Conservation (phyloP, 2,113 vertebrate species). For the Corythornis vintsioides region DNA sequence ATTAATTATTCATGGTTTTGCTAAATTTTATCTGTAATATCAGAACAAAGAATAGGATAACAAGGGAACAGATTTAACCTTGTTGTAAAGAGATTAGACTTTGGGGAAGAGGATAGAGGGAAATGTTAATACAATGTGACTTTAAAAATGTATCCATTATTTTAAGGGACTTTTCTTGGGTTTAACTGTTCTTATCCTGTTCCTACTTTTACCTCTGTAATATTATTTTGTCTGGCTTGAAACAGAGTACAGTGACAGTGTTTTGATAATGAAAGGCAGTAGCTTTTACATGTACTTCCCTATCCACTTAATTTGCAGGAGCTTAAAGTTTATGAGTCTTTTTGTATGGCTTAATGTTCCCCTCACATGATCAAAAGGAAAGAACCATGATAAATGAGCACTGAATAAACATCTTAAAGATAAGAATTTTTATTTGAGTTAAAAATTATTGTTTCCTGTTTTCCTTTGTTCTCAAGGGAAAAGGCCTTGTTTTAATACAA, state of each 20-base stretch:
- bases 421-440: not conserved
- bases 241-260: not conserved
- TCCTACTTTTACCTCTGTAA: not conserved
- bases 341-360: not conserved
- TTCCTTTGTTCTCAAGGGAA: not conserved
- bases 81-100: not conserved
- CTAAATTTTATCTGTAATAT: not conserved
- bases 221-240: not conserved
- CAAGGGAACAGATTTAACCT: not conserved
- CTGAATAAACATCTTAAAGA: not conserved
- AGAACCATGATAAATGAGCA: not conserved
- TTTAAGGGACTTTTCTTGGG: not conserved
- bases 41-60: not conserved
- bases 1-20: not conserved
- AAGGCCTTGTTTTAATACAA: not conserved
- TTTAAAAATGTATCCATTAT: not conserved
- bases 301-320: not conserved
- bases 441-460: not conserved
- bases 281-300: not conserved
- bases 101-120: not conserved
- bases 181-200: not conserved
- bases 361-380: not conserved
- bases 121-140: not conserved
- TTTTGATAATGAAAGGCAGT: not conserved
- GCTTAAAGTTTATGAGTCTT: not conserved